Conservation (phyloP, 1,140 invertebrate genomes). For the Drosophila lacertosa region DNA sequence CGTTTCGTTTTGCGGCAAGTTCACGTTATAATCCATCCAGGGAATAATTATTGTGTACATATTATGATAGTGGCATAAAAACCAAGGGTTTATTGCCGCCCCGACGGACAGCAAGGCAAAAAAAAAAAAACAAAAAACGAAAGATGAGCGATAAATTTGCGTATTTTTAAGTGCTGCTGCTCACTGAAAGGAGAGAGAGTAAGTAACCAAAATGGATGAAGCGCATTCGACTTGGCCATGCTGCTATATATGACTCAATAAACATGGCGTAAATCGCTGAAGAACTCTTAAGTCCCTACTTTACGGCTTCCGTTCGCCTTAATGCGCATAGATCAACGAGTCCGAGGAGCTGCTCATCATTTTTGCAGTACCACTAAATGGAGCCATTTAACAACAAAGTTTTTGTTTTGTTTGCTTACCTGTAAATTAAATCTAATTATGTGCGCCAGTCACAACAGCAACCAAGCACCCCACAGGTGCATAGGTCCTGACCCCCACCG, state of each 20-base stretch:
- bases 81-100: constrained; percentile 64
- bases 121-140: too few species aligned
- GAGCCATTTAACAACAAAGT: constrained; percentile 53
- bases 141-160: constrained; percentile 69
- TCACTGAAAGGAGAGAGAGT: constrained; percentile 36
- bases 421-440: constrained; percentile 79
- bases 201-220: constrained; percentile 24
- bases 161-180: constrained; percentile 43
- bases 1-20: constrained; percentile 50
- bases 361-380: constrained; percentile 41
- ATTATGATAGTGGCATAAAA: constrained; percentile 69
- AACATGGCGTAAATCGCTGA: constrained; percentile 30
- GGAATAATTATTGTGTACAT: constrained; percentile 82
- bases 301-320: constrained; percentile 23
- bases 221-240: constrained; percentile 4
- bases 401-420: constrained; percentile 19
- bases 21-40: constrained; percentile 76
- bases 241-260: constrained; percentile 13
- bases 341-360: constrained; percentile 16
- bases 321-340: constrained; percentile 39
- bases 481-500: neutral
- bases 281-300: constrained; percentile 21
- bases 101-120: constrained; percentile 48
- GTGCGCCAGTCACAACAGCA: constrained; percentile 42
- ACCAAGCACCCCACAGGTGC: neutral